Evolutionary conservation across 1,140 invertebrate genomes (phyloP).

Genomic region (Cyclina sinensis): DNA sequence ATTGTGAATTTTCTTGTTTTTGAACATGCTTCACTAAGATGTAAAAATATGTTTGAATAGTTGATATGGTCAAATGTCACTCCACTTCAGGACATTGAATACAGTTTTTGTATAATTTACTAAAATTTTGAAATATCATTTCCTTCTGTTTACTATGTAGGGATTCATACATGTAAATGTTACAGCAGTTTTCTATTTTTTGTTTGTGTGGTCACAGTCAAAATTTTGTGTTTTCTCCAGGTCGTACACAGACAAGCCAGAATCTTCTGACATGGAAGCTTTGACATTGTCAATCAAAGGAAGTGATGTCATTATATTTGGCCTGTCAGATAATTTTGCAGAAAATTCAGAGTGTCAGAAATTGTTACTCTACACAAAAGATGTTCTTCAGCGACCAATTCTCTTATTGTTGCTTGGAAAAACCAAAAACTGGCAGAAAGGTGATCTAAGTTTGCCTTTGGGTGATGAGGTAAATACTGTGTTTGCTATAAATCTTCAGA

Average conservation of each 20-base stretch:
- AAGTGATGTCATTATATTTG: conserved; percentile 80
- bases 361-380: conserved; percentile 78
- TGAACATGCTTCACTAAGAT: too few species aligned
- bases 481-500: too few species aligned
- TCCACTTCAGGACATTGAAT: too few species aligned
- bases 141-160: too few species aligned
- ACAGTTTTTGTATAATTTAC: too few species aligned
- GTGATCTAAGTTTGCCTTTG: conserved; percentile 72
- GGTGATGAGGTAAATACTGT: conserved; percentile 74
- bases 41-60: too few species aligned
- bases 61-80: too few species aligned
- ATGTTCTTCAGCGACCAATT: conserved; percentile 82
- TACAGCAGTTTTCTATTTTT: too few species aligned
- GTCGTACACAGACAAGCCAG: conserved; percentile 78
- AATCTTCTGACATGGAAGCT: conserved; percentile 76
- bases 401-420: conserved; percentile 79
- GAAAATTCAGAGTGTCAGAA: conserved; percentile 72
- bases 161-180: too few species aligned
- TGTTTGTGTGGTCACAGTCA: too few species aligned
- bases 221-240: conserved; percentile 63
- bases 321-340: conserved; percentile 83
- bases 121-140: too few species aligned
- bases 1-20: too few species aligned
- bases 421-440: conserved; percentile 79
- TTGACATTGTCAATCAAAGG: conserved; percentile 80